A percentile compares a stretch with the other conserved stretches of the same genome.
These are phyloP conservation scores for Mola mola DNA, from an alignment of 2,113 vertebrate species.

Conservation along the genomic window DNA sequence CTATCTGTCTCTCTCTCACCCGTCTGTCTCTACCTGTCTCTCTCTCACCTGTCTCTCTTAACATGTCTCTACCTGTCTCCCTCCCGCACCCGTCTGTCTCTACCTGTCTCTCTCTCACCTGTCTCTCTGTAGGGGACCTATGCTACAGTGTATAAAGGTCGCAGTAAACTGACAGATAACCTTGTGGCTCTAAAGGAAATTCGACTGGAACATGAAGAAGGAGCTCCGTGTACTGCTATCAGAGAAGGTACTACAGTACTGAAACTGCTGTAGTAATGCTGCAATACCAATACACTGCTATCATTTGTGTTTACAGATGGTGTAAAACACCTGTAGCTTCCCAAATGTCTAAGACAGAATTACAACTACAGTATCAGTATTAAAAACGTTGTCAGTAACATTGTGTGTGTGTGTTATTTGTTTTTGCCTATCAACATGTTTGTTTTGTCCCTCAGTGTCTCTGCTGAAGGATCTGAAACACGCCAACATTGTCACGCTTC, in stretches of 20 bases:
- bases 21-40: conserved; percentile 36
- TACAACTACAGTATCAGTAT: neutral
- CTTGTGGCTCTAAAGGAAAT: conserved; percentile 85
- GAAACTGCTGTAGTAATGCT: neutral
- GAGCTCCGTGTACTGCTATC: conserved; percentile 84
- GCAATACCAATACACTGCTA: no score
- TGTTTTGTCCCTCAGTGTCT: conserved; percentile 68
- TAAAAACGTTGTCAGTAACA: no score
- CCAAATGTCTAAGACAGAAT: no score
- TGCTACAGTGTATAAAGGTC: conserved; percentile 84
- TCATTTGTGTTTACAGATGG: no score
- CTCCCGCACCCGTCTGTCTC: neutral
- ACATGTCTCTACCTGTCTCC: neutral
- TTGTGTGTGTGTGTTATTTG: conserved; percentile 3
- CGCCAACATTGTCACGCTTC: conserved; percentile 85
- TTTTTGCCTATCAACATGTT: neutral
- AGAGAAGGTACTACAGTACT: conserved; percentile 75
- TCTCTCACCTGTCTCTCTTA: neutral
- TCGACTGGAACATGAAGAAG: conserved; percentile 83
- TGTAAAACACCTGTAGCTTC: no score
- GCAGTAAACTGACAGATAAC: conserved; percentile 84
- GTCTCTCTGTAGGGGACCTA: conserved; percentile 79
- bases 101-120: conserved; percentile 2
- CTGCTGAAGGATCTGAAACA: conserved; percentile 85
- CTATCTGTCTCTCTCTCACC: neutral